phyloP scores from a whole-genome alignment of 2,113 vertebrate species.

The Mus spicilegus region DNA sequence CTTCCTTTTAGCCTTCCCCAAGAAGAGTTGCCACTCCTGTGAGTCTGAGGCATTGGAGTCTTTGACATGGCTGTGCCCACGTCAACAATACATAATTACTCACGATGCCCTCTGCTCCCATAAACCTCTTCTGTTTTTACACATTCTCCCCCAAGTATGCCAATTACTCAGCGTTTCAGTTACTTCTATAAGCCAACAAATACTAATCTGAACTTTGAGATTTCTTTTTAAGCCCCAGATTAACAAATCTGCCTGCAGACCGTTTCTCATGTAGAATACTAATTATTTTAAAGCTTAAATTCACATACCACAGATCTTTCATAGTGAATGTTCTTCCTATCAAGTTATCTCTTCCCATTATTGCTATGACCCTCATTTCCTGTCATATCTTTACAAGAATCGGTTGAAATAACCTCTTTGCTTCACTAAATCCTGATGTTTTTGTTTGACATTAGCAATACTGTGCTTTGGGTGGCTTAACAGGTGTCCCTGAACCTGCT shows the following conservation, averaged over 20 bases:
- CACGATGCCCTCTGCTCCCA: not conserved
- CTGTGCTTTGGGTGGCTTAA: fast-evolving
- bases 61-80: not conserved
- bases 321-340: not conserved
- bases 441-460: not conserved
- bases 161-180: not conserved
- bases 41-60: not conserved
- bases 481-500: not conserved
- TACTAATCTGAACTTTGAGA: not conserved
- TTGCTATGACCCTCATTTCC: not conserved
- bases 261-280: not conserved
- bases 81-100: not conserved
- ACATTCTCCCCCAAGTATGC: not conserved
- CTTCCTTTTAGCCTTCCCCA: not conserved
- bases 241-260: not conserved
- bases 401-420: not conserved
- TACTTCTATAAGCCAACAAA: not conserved
- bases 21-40: not conserved
- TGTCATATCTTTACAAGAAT: not conserved
- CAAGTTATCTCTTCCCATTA: not conserved
- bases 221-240: not conserved
- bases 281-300: not conserved
- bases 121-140: not conserved
- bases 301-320: not conserved
- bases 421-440: not conserved